Percentiles rank a stretch among this genome's conserved stretches.
Evolutionary conservation across 1,140 invertebrate genomes (phyloP).

Genomic region (Diprion similis): DNA sequence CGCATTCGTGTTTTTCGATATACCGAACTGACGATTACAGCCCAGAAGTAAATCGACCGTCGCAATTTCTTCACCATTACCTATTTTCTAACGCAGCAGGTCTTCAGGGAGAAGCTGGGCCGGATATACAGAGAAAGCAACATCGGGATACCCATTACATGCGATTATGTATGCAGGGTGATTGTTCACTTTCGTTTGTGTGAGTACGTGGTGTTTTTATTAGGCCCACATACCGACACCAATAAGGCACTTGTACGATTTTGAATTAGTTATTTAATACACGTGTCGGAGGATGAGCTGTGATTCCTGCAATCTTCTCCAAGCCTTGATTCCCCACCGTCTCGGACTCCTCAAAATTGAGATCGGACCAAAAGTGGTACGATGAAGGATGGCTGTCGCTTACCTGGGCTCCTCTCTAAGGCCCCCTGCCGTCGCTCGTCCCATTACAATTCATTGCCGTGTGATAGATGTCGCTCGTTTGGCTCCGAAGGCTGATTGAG

Average conservation of each 20-base stretch:
- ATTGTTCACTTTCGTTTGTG: too few relatives aligned
- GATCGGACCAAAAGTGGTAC: slow-evolving; percentile 19
- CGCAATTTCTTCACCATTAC: too few relatives aligned
- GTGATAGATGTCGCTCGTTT: slow-evolving; percentile 43
- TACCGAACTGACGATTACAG: too few relatives aligned
- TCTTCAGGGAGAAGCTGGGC: too few relatives aligned
- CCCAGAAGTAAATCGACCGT: too few relatives aligned
- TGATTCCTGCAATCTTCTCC: neutral
- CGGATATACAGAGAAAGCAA: too few relatives aligned
- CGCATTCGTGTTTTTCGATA: too few relatives aligned
- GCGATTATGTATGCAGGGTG: too few relatives aligned
- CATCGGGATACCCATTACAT: too few relatives aligned
- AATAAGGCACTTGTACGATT: neutral
- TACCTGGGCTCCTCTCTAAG: slow-evolving; percentile 25
- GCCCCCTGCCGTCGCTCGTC: slow-evolving; percentile 26
- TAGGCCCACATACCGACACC: too few relatives aligned
- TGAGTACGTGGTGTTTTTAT: too few relatives aligned
- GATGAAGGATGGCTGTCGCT: slow-evolving; percentile 43
- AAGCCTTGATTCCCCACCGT: neutral
- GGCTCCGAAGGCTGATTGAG: slow-evolving; percentile 38
- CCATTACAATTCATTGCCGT: slow-evolving; percentile 41
- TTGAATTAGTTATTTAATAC: neutral
- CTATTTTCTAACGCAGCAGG: too few relatives aligned
- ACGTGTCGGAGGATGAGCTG: neutral
- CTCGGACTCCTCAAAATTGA: neutral